Evolutionary conservation across 2,888 invertebrate species (phyloP).

Genomic region (Ormyrus rosae): DNA sequence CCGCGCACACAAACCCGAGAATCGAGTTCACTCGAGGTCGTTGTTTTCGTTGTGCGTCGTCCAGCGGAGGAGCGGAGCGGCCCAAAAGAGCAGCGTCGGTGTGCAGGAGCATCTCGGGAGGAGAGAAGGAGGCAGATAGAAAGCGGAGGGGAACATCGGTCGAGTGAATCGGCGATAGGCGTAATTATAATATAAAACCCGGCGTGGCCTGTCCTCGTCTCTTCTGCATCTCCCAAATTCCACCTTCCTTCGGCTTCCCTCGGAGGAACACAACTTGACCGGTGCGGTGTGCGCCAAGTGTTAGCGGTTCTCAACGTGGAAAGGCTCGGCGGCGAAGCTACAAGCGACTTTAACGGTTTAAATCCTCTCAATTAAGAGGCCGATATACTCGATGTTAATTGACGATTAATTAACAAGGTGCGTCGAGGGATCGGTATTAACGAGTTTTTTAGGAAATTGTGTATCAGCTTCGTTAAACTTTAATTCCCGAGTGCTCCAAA

Average conservation of each 20-base stretch:
- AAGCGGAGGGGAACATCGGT: constrained; percentile 48
- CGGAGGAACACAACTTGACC: constrained; percentile 47
- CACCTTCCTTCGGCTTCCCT: constrained; percentile 63
- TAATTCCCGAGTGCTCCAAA: too few species aligned
- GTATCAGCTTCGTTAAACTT: too few species aligned
- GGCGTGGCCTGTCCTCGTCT: constrained; percentile 67
- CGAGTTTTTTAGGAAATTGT: too few species aligned
- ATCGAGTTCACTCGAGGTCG: constrained; percentile 5
- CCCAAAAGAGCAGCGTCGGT: constrained; percentile 30
- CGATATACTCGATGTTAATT: neutral
- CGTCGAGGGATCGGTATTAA: too few species aligned
- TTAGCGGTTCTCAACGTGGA: constrained; percentile 63
- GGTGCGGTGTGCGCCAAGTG: constrained; percentile 50
- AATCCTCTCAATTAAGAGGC: too few species aligned
- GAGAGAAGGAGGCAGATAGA: too few species aligned
- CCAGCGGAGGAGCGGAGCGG: constrained; percentile 44
- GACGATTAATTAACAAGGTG: neutral
- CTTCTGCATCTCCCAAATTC: constrained; percentile 63
- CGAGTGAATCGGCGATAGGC: constrained; percentile 64
- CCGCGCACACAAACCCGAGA: constrained; percentile 11
- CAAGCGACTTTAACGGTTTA: too few species aligned
- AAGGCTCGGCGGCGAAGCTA: too few species aligned
- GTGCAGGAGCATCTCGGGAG: neutral
- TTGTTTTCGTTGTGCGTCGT: neutral
- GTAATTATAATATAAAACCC: constrained; percentile 73